Evolutionary conservation across 2,113 vertebrate species (phyloP).

Genomic region (Oreotrochilus melanogaster): DNA sequence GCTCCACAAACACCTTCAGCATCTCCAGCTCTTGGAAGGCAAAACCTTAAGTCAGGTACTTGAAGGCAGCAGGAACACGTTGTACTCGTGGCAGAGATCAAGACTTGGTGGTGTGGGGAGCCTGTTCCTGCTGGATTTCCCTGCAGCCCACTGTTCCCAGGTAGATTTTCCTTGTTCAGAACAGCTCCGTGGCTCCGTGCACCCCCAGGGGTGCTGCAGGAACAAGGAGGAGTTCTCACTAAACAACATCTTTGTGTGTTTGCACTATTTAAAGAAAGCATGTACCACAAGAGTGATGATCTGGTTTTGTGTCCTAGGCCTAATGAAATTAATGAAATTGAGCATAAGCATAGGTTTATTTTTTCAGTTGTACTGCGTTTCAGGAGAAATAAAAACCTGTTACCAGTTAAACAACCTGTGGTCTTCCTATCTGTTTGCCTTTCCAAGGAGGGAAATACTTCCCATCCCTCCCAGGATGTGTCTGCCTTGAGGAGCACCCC

Average conservation of each 20-base stretch:
- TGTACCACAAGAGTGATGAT: fast-evolving
- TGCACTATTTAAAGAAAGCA: not conserved
- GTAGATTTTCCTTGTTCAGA: not conserved
- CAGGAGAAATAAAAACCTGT: not conserved
- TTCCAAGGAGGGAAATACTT: not conserved
- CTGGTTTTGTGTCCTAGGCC: not conserved
- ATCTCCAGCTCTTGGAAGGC: fast-evolving
- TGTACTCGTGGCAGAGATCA: not conserved
- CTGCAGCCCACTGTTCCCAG: not conserved
- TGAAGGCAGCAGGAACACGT: not conserved
- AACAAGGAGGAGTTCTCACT: not conserved
- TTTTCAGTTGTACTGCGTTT: not conserved
- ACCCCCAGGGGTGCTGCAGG: not conserved
- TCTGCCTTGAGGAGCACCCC: not conserved
- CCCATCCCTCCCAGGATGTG: fast-evolving
- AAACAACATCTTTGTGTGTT: not conserved
- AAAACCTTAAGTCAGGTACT: fast-evolving
- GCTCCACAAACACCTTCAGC: fast-evolving
- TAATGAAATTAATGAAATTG: not conserved
- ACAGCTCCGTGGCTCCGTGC: fast-evolving
- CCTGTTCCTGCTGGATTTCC: not conserved
- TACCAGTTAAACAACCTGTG: not conserved
- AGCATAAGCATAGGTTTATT: not conserved
- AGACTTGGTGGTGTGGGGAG: not conserved
- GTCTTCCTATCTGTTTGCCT: not conserved